Conservation (phyloP, 1,140 invertebrate species). For the Hirudo medicinalis region DNA sequence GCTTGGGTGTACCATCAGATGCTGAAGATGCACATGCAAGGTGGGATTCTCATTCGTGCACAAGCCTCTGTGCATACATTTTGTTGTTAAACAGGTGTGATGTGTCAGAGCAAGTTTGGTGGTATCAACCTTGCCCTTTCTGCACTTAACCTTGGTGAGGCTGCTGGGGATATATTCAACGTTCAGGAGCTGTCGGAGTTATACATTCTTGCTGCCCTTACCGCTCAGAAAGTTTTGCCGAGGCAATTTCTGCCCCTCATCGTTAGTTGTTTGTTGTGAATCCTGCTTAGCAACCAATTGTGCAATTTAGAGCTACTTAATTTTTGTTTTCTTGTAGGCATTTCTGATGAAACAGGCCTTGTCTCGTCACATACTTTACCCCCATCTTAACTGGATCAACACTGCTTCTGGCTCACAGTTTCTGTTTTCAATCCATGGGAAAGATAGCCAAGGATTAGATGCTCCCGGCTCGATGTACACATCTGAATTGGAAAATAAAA, state of each 20-base stretch:
- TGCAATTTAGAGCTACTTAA: not conserved
- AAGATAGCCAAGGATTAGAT: too few species aligned
- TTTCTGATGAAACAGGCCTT: slow-evolving; percentile 6
- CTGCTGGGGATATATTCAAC: slow-evolving; percentile 51
- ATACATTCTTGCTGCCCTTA: slow-evolving; percentile 62
- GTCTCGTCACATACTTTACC: not conserved
- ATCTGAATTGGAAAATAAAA: not conserved
- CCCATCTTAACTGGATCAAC: not conserved
- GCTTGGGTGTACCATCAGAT: slow-evolving; percentile 65
- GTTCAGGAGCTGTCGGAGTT: slow-evolving; percentile 54
- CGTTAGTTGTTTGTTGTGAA: slow-evolving; percentile 28
- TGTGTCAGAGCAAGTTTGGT: slow-evolving; percentile 27
- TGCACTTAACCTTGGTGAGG: slow-evolving; percentile 71
- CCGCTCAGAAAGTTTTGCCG: slow-evolving; percentile 61
- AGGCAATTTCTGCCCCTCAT: slow-evolving; percentile 44
- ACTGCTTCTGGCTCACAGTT: not conserved
- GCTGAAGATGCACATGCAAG: slow-evolving; percentile 55
- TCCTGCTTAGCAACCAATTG: not conserved
- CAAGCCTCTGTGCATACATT: not conserved
- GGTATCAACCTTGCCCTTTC: slow-evolving; percentile 53
- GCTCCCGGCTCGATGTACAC: not conserved
- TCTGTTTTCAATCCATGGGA: not conserved
- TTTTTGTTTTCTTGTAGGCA: not conserved
- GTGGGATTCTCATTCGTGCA: slow-evolving; percentile 26
- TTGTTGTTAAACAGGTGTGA: slow-evolving; percentile 33